Percentiles rank a stretch among this genome's conserved stretches.
These are phyloP conservation scores for Bombycilla garrulus DNA, from an alignment of 2,113 vertebrate species.

Conservation along the genomic window DNA sequence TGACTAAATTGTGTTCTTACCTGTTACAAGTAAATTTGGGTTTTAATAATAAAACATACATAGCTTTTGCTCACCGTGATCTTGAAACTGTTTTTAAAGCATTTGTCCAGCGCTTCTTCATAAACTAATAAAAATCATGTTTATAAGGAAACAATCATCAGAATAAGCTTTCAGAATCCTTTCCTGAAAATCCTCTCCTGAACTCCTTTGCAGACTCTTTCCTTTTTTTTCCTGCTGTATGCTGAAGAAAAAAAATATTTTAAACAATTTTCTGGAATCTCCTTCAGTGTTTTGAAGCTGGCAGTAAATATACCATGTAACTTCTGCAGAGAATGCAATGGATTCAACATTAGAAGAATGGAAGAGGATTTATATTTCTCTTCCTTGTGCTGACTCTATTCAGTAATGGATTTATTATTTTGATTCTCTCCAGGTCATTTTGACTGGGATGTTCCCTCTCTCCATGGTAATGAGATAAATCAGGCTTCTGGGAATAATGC, in stretches of 20 bases:
- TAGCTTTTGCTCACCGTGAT: background rate
- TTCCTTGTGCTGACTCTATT: background rate
- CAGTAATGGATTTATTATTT: background rate
- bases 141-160: background rate
- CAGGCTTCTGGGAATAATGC: background rate
- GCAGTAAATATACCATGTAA: background rate
- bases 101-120: background rate
- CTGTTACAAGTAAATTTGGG: background rate
- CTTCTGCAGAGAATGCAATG: background rate
- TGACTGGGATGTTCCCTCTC: conserved; percentile 28
- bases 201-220: background rate
- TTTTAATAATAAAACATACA: background rate
- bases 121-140: background rate
- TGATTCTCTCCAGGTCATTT: conserved; percentile 18
- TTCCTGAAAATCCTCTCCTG: too few species aligned
- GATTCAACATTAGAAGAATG: background rate
- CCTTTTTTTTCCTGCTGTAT: background rate
- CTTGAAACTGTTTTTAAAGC: background rate
- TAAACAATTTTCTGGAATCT: background rate
- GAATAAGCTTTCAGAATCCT: background rate
- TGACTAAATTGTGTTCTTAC: background rate
- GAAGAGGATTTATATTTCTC: background rate
- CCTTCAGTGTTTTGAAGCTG: background rate
- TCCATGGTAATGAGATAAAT: background rate
- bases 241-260: background rate